Evolutionary conservation across 2,888 invertebrate species (phyloP), one percentile per base, ranked within the genome.

Genomic region (Aelia acuminata): DNA sequence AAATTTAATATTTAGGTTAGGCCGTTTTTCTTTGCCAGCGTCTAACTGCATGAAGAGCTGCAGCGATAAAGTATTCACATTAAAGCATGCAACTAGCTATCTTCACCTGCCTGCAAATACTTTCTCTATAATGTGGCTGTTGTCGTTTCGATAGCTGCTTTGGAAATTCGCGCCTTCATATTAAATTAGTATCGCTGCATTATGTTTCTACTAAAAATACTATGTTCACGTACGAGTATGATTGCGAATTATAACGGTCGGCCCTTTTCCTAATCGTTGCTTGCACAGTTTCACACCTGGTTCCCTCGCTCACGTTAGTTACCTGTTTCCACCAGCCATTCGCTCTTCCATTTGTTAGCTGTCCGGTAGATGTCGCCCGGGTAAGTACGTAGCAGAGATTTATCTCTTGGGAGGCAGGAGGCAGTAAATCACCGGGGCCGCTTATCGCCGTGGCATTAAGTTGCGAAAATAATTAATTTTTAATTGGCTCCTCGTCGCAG

Each of bases 381-480:
- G 43, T 22, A 70, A n/a, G 70, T 18, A 7, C 13, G 4, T 35
- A 0, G 43, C 1, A 3, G 8, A 11, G n/a, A 80, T n/a, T 47
- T 39, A 47, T 47, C 43, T n/a, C 80, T 3, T 3, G 8, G 80
- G n/a, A n/a, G 7, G 39, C n/a, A 39, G 43, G 47, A n/a, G n/a
- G 80, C 15, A 47, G 43, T 80, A 80, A 80, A 80, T 80, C 80
- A 80, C 43, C 43, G 80, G 22, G 43, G 1, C 1, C 13, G 80
- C n/a, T 80, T 43, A 43, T 43, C 43, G 43, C 43, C 80, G 80
- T 11, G 63, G 31, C 63, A 70, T 70, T n/a, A 43, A 43, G 80
- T 39, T 39, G 80, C n/a, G 80, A 80, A 80, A 47, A 43, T 80
- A 80, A 80, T 80, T 80, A 80, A 80, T 80, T 80, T 80, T 80